These are phyloP conservation scores for Mycalesis mineus DNA, from an alignment of 2,888 invertebrate species.

Conservation along the genomic window DNA sequence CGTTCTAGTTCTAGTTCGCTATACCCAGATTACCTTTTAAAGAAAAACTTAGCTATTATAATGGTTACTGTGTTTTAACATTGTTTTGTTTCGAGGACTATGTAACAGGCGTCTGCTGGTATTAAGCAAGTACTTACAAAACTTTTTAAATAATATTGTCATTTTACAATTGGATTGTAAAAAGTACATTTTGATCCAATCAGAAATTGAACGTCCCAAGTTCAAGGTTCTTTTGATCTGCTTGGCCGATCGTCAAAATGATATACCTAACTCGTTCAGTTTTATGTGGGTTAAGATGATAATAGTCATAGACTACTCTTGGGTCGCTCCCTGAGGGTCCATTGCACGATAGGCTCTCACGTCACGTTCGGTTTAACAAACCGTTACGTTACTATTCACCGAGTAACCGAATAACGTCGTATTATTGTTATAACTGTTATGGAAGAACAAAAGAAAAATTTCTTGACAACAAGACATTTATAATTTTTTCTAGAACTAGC, in stretches of 20 bases:
- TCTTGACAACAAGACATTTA: no score
- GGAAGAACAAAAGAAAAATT: no score
- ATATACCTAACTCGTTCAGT: background rate
- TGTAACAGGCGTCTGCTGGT: no score
- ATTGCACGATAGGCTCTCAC: background rate
- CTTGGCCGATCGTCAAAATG: background rate
- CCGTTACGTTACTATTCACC: background rate
- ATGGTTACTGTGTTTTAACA: no score
- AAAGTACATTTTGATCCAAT: background rate
- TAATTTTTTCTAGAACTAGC: no score
- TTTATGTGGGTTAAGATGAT: background rate
- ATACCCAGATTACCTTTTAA: no score
- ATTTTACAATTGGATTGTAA: no score
- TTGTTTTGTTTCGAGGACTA: no score
- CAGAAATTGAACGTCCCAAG: background rate
- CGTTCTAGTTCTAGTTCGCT: no score
- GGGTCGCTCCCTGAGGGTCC: background rate
- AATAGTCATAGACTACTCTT: background rate
- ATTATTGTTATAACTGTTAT: background rate
- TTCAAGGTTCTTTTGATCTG: background rate
- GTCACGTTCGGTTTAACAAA: constrained; percentile 3
- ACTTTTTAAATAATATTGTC: no score
- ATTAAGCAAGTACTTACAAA: no score
- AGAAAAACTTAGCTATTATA: no score
- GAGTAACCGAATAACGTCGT: background rate